phyloP scores from a whole-genome alignment of 2,888 invertebrate species.

The Agrotis puta region DNA sequence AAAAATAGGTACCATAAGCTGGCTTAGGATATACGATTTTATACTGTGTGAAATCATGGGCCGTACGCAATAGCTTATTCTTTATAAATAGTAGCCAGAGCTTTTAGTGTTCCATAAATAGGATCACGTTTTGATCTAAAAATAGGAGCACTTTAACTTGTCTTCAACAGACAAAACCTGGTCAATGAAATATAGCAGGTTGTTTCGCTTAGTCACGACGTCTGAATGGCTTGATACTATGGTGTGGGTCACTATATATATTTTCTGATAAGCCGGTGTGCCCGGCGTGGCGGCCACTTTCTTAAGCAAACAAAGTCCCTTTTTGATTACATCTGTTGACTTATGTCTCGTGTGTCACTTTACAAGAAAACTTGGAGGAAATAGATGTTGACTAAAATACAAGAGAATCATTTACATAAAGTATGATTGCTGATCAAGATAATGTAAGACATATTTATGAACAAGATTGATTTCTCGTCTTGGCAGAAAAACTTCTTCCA shows the following conservation, averaged over 20 bases:
- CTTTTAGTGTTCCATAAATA: slow-evolving; percentile 16
- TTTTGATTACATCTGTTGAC: slow-evolving; percentile 59
- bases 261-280: slow-evolving; percentile 67
- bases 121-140: not conserved
- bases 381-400: not conserved
- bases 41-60: too few species aligned
- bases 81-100: not conserved
- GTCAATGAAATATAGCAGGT: slow-evolving; percentile 57
- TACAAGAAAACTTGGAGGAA: slow-evolving; percentile 19
- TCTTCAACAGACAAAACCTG: slow-evolving; percentile 23
- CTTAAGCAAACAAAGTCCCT: slow-evolving; percentile 62
- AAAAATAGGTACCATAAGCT: not conserved
- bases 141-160: slow-evolving; percentile 24
- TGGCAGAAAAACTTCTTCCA: not conserved
- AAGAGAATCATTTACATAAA: not conserved
- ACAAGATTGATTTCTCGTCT: not conserved
- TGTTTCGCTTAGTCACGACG: slow-evolving; percentile 62
- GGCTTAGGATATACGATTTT: not conserved
- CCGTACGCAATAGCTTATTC: not conserved
- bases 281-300: slow-evolving; percentile 56
- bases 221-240: slow-evolving; percentile 51
- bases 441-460: not conserved
- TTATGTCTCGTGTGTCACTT: slow-evolving; percentile 47
- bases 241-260: slow-evolving; percentile 53
- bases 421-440: not conserved